phyloP scores from a whole-genome alignment of 2,113 vertebrate species.

The Corvus moneduloides region DNA sequence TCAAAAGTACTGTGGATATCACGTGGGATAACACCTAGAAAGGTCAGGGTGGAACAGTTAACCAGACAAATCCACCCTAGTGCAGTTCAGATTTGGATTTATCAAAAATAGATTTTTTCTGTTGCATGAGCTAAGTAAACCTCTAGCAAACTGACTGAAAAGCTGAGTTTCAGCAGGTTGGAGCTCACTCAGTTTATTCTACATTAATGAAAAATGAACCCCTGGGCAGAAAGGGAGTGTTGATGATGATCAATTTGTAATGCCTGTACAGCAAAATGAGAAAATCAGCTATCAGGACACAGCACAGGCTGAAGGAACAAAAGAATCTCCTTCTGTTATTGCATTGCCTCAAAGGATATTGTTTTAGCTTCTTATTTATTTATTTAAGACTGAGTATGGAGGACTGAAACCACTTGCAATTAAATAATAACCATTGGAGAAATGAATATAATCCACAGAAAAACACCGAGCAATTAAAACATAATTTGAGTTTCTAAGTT shows the following conservation, averaged over 20 bases:
- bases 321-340: background rate
- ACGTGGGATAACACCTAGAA: rapidly evolving
- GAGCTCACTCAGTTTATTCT: background rate
- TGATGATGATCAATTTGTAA: background rate
- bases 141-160: background rate
- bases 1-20: background rate
- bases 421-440: background rate
- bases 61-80: background rate
- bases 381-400: background rate
- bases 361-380: background rate
- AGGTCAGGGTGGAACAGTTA: background rate
- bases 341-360: background rate
- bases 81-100: background rate
- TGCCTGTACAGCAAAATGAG: background rate
- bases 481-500: background rate
- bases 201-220: conserved; percentile 9
- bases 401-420: background rate
- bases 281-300: background rate
- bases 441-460: background rate
- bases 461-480: background rate
- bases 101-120: background rate
- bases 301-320: background rate
- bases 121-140: background rate
- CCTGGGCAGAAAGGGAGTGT: background rate
- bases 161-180: background rate